These are phyloP conservation scores for Dicerorhinus sumatrensis DNA, from an alignment of 2,113 vertebrate species.

Conservation along the genomic window DNA sequence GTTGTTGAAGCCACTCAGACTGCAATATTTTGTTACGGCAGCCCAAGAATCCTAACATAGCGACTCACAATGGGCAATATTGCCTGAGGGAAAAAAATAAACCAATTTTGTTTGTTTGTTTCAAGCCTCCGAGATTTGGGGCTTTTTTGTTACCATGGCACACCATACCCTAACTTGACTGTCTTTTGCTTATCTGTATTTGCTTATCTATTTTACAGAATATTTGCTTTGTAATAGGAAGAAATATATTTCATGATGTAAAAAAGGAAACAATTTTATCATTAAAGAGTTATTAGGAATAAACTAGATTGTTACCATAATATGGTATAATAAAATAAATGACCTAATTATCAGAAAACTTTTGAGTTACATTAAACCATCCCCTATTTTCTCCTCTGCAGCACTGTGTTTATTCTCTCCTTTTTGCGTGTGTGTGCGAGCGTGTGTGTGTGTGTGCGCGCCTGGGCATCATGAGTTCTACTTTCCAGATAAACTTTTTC, in stretches of 20 bases:
- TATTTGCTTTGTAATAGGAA: neutral
- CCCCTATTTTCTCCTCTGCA: neutral
- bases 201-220: neutral
- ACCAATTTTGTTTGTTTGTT: neutral
- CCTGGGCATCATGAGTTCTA: neutral
- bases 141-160: neutral
- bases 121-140: neutral
- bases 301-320: conserved; percentile 10
- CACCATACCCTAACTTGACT: neutral
- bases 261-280: neutral
- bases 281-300: conserved; percentile 6
- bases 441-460: neutral
- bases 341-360: neutral
- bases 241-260: conserved; percentile 12
- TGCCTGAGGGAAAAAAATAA: neutral
- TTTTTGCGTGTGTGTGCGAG: neutral
- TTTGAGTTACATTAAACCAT: conserved; percentile 38
- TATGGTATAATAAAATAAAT: conserved; percentile 5
- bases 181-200: neutral
- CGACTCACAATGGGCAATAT: neutral
- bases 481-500: neutral
- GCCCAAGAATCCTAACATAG: neutral
- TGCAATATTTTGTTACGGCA: neutral
- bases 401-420: neutral
- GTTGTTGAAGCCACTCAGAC: neutral